Evolutionary conservation across 1,140 invertebrate species (phyloP).

Genomic region (Drosophila sechellia): DNA sequence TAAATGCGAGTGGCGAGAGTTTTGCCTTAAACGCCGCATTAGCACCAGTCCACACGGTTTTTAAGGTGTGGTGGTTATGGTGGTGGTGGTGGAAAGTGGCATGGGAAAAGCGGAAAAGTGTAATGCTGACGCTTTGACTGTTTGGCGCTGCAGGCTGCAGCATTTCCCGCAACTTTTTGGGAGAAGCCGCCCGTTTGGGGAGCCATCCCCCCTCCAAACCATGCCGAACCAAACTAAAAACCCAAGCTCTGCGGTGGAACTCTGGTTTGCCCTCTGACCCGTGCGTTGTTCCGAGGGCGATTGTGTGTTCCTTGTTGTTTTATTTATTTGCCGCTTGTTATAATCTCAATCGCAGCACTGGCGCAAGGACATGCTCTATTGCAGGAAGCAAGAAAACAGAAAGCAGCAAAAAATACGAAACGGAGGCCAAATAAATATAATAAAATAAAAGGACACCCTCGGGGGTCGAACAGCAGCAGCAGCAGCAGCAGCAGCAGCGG

Average conservation of each 20-base stretch:
- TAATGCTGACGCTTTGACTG: constrained; percentile 27
- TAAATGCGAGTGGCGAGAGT: constrained; percentile 26
- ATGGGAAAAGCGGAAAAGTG: constrained; percentile 16
- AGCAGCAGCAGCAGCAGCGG: constrained; percentile 34
- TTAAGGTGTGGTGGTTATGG: constrained; percentile 19
- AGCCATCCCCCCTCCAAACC: neutral
- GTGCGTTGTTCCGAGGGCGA: constrained; percentile 28
- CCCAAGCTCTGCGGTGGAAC: constrained; percentile 23
- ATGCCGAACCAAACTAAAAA: neutral
- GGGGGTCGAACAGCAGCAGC: constrained; percentile 2
- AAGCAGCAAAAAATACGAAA: neutral
- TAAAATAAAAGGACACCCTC: constrained; percentile 54
- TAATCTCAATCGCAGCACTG: constrained; percentile 58
- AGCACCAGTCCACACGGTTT: constrained; percentile 28
- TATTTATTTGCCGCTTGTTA: constrained; percentile 77
- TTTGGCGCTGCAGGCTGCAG: constrained; percentile 21
- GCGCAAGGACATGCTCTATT: constrained; percentile 44
- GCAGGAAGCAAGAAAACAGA: constrained; percentile 1
- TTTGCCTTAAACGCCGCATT: constrained; percentile 55
- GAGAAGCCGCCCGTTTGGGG: neutral
- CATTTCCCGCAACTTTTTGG: constrained; percentile 34
- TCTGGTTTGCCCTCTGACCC: constrained; percentile 35
- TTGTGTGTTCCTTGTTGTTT: constrained; percentile 57
- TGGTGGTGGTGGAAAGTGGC: constrained; percentile 2
- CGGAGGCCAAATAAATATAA: constrained; percentile 41